These are phyloP conservation scores for Syrrhaptes paradoxus DNA, from an alignment of 2,113 vertebrate genomes.

Conservation along the genomic window DNA sequence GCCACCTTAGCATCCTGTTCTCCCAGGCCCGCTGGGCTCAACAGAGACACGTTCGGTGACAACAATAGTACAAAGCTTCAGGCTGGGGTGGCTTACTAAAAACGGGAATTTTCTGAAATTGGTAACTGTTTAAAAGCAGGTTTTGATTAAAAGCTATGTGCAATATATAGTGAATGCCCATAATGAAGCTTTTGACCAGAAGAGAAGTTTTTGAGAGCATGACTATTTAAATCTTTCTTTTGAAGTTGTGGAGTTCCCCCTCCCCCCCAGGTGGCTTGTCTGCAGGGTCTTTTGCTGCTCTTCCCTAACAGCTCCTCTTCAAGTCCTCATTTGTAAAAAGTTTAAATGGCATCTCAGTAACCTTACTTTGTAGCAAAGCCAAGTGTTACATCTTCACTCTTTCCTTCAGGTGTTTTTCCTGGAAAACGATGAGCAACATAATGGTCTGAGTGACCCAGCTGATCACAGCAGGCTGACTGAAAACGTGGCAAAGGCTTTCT, in stretches of 20 bases:
- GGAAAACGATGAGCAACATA: conserved; percentile 92
- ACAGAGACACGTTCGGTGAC: not conserved
- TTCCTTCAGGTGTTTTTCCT: conserved; percentile 91
- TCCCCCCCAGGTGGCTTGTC: not conserved
- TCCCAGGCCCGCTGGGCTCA: not conserved
- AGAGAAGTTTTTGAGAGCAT: not conserved
- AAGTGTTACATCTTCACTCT: not conserved
- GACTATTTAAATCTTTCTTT: not conserved
- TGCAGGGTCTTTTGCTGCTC: not conserved
- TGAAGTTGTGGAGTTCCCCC: not conserved
- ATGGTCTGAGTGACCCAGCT: conserved; percentile 89
- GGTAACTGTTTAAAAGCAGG: not conserved
- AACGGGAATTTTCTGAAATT: not conserved
- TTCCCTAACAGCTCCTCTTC: not conserved
- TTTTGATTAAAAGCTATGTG: not conserved
- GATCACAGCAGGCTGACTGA: conserved; percentile 96
- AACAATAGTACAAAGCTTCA: rapidly evolving
- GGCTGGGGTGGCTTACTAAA: not conserved
- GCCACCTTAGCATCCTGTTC: rapidly evolving
- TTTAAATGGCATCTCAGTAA: not conserved
- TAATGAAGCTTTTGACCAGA: not conserved
- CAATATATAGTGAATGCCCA: not conserved
- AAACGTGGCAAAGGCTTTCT: conserved; percentile 94
- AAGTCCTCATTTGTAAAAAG: not conserved
- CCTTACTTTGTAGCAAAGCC: not conserved